Evolutionary conservation across 2,888 invertebrate genomes (phyloP).

Genomic region (Punctoribates punctum): DNA sequence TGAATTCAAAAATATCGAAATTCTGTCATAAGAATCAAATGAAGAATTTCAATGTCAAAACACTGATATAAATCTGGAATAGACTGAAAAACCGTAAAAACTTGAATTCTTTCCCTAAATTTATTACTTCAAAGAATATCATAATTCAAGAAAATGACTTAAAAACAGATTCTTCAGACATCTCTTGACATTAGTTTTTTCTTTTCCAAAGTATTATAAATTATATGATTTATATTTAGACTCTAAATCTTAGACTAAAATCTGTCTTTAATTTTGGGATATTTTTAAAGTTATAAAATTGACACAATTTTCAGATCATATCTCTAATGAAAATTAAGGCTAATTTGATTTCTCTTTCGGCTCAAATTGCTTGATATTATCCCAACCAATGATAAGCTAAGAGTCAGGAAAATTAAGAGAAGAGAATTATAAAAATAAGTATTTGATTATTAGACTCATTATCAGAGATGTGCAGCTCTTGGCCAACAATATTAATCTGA

Average conservation of each 20-base stretch:
- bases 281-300: neutral
- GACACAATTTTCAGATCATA: neutral
- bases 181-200: neutral
- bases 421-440: too few relatives aligned
- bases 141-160: neutral
- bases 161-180: neutral
- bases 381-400: neutral
- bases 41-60: neutral
- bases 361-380: neutral
- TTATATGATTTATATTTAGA: neutral
- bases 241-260: neutral
- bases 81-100: too few relatives aligned
- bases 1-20: too few relatives aligned
- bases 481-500: too few relatives aligned
- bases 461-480: too few relatives aligned
- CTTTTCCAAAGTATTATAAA: too few relatives aligned
- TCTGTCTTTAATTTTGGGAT: neutral
- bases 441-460: too few relatives aligned
- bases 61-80: too few relatives aligned
- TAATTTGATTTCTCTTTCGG: neutral
- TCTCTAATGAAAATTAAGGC: neutral
- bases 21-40: too few relatives aligned
- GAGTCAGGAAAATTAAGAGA: too few relatives aligned
- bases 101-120: neutral
- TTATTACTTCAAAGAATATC: slow-evolving; percentile 1